A percentile compares a stretch with the other conserved stretches of the same genome.
phyloP scores from a whole-genome alignment of 2,888 invertebrate species.

The Drosophila picticornis region DNA sequence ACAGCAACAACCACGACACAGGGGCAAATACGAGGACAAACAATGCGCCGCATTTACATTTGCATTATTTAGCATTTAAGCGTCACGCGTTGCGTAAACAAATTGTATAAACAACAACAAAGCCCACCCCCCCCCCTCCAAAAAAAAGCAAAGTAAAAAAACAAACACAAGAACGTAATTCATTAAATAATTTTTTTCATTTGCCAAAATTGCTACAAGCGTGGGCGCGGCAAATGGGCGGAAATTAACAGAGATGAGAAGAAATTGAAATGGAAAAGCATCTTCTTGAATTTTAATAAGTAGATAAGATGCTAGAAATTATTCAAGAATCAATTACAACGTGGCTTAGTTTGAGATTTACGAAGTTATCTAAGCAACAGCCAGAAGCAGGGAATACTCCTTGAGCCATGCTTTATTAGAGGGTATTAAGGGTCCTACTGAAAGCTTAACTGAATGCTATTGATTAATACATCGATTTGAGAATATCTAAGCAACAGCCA shows the following conservation, averaged over 20 bases:
- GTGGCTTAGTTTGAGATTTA: neutral
- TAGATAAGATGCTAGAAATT: constrained; percentile 1
- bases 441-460: neutral
- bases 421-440: neutral
- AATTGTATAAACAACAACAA: constrained; percentile 70
- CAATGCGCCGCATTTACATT: constrained; percentile 75
- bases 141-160: constrained; percentile 12
- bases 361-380: neutral
- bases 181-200: constrained; percentile 68
- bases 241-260: constrained; percentile 3
- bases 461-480: constrained; percentile 1
- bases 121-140: neutral
- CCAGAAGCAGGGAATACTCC: neutral
- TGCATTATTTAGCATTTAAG: constrained; percentile 82
- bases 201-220: constrained; percentile 13
- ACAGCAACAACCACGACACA: constrained; percentile 4
- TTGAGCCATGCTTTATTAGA: neutral
- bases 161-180: constrained; percentile 62
- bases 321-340: constrained; percentile 5
- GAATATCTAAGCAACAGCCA: neutral
- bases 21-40: constrained; percentile 51
- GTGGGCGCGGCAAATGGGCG: constrained; percentile 4
- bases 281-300: neutral
- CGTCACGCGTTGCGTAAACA: constrained; percentile 81
- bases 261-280: neutral